phyloP scores from a whole-genome alignment of 2,888 invertebrate species.

The Meteorus colon region DNA sequence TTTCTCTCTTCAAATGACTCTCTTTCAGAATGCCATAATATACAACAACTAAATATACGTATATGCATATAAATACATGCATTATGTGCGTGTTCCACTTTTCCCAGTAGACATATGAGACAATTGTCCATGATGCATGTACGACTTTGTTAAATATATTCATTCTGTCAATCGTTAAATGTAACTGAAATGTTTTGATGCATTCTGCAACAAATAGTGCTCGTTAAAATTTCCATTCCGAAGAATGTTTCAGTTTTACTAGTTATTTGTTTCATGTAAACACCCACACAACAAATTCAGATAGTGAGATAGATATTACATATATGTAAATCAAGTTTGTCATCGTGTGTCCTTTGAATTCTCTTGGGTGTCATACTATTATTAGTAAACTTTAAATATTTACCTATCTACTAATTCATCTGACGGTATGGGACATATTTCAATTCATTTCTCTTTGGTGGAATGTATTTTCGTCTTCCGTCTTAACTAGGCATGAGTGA shows the following conservation, averaged over 20 bases:
- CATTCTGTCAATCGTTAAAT: background rate
- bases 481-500: conserved; percentile 27
- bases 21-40: conserved; percentile 11
- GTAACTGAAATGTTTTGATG: background rate
- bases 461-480: conserved; percentile 24
- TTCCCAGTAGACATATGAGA: conserved; percentile 5
- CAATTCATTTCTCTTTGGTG: conserved; percentile 25
- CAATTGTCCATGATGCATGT: conserved; percentile 8
- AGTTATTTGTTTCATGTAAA: background rate
- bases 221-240: background rate
- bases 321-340: conserved; percentile 18
- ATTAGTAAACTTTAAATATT: conserved; percentile 70
- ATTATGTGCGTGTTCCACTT: background rate
- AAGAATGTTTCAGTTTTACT: background rate
- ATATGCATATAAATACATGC: background rate
- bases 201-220: background rate
- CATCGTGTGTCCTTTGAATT: conserved; percentile 11
- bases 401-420: conserved; percentile 48
- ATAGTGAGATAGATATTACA: background rate
- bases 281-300: conserved; percentile 4
- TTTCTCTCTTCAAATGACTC: conserved; percentile 20
- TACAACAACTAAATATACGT: background rate
- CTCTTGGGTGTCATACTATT: conserved; percentile 55
- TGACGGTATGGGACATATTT: conserved; percentile 20
- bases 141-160: background rate